Conservation (phyloP, 2,888 invertebrate species). For the Hymenopus coronatus region DNA sequence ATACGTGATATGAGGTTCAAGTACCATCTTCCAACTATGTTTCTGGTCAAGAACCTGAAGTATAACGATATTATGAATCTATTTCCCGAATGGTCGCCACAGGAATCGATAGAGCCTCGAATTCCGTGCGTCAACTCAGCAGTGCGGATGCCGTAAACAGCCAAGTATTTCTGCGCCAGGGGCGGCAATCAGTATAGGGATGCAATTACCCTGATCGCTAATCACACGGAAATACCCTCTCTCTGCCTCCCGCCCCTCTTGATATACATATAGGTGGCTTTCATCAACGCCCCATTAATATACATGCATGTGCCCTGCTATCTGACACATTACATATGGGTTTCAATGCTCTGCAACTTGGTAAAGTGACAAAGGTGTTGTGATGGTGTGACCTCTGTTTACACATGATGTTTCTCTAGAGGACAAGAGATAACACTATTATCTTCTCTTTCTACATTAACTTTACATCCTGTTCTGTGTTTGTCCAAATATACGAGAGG, state of each 20-base stretch:
- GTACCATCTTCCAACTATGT: no score
- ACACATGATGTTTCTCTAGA: background rate
- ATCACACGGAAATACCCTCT: conserved; percentile 5
- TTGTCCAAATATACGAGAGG: no score
- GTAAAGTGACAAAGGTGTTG: background rate
- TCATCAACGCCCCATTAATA: background rate
- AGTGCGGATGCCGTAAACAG: background rate
- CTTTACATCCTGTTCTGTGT: no score
- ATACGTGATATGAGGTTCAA: no score
- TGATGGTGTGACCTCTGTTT: background rate
- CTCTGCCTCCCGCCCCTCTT: background rate
- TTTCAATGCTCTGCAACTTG: background rate
- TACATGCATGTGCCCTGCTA: background rate
- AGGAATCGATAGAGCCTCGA: background rate
- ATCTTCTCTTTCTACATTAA: no score
- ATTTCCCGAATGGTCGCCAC: background rate
- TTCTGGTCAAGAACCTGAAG: background rate
- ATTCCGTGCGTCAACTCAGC: background rate
- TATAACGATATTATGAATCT: background rate
- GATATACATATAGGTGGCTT: background rate
- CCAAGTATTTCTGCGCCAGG: background rate
- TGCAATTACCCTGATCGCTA: conserved; percentile 6
- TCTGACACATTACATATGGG: background rate
- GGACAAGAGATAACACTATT: no score
- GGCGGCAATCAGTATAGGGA: background rate